These are phyloP conservation scores for Zaprionus ornatus DNA, from an alignment of 1,140 invertebrate genomes.

Conservation along the genomic window DNA sequence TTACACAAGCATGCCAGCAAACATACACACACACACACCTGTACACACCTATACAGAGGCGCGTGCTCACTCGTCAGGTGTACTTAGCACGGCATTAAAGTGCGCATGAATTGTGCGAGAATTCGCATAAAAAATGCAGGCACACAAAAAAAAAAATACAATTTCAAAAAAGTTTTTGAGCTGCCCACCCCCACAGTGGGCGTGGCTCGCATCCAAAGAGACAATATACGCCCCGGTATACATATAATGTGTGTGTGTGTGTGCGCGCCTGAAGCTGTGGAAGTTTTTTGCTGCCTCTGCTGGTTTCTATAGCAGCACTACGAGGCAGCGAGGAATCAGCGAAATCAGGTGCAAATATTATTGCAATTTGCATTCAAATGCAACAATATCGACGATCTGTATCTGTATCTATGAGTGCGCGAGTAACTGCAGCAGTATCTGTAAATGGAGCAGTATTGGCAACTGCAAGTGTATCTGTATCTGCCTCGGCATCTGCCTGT, in stretches of 20 bases:
- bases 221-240: slow-evolving; percentile 5
- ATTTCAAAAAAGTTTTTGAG: slow-evolving; percentile 35
- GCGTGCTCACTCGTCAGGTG: slow-evolving; percentile 48
- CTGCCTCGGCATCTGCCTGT: background rate
- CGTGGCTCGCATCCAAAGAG: slow-evolving; percentile 14
- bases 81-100: slow-evolving; percentile 65
- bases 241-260: background rate
- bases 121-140: slow-evolving; percentile 70
- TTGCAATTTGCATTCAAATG: slow-evolving; percentile 61
- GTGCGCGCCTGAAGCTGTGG: background rate
- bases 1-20: slow-evolving; percentile 48
- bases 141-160: slow-evolving; percentile 38
- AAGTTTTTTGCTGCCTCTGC: slow-evolving; percentile 11
- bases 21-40: slow-evolving; percentile 17
- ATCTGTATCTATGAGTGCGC: slow-evolving; percentile 14
- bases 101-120: slow-evolving; percentile 66
- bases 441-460: background rate
- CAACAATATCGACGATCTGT: slow-evolving; percentile 28
- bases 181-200: slow-evolving; percentile 1
- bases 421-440: slow-evolving; percentile 1
- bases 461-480: background rate
- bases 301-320: background rate
- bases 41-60: slow-evolving; percentile 6
- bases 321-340: slow-evolving; percentile 30
- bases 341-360: slow-evolving; percentile 78